Conservation (phyloP, 1,140 invertebrate genomes). For the Drosophila seguyi region DNA sequence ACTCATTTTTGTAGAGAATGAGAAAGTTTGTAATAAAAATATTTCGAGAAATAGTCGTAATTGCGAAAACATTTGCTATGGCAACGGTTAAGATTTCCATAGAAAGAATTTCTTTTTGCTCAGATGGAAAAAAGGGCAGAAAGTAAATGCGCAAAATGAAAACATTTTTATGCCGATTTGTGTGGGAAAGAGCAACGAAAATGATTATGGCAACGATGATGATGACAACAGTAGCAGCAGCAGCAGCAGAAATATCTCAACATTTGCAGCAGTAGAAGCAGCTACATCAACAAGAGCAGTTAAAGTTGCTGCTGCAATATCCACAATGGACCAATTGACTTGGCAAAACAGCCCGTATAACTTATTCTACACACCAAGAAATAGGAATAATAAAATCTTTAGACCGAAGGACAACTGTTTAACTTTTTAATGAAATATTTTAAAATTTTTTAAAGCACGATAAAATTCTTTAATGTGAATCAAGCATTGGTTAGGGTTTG, state of each 20-base stretch:
- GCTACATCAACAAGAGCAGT: constrained; percentile 25
- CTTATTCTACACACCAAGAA: constrained; percentile 1
- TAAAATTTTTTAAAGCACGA: not conserved
- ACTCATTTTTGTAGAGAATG: constrained; percentile 21
- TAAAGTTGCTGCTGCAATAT: constrained; percentile 27
- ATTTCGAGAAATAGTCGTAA: constrained; percentile 29
- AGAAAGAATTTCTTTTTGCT: constrained; percentile 22
- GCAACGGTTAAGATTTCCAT: constrained; percentile 35
- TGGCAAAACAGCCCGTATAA: constrained; percentile 12
- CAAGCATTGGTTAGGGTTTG: not conserved
- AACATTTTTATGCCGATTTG: constrained; percentile 55
- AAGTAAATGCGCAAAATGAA: constrained; percentile 64
- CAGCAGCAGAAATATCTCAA: constrained; percentile 2
- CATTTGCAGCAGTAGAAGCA: not conserved
- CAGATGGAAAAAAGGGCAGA: constrained; percentile 14
- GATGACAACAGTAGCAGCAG: constrained; percentile 30
- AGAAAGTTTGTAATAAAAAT: constrained; percentile 57
- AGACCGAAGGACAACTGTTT: too few species aligned
- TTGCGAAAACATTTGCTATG: constrained; percentile 37
- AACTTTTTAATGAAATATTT: not conserved
- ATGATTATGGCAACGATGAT: constrained; percentile 70
- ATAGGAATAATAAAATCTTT: constrained; percentile 3
- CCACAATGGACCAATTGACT: constrained; percentile 59
- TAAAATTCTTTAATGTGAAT: not conserved
- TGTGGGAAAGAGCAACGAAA: constrained; percentile 80